Conservation (phyloP, 2,113 vertebrate genomes). For the Ailuropoda melanoleuca region DNA sequence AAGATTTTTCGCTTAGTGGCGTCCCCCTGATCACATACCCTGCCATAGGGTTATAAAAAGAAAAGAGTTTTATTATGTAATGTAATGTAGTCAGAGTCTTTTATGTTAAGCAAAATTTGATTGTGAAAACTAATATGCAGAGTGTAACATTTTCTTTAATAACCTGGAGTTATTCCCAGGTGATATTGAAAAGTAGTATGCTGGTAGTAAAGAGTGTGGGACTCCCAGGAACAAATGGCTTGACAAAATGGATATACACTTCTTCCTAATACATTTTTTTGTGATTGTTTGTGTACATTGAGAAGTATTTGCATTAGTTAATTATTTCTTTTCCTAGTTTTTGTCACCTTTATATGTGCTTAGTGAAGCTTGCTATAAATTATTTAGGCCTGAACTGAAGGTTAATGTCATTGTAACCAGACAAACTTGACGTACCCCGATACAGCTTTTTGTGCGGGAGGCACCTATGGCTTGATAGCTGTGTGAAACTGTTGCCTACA, state of each 20-base stretch:
- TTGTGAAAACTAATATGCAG: constrained; percentile 79
- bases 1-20: constrained; percentile 51
- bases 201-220: constrained; percentile 57
- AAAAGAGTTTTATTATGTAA: constrained; percentile 69
- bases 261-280: constrained; percentile 35
- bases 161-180: constrained; percentile 72
- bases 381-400: constrained; percentile 87
- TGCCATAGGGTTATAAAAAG: constrained; percentile 67
- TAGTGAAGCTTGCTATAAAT: constrained; percentile 82
- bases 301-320: constrained; percentile 81
- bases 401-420: constrained; percentile 90
- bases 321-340: constrained; percentile 81
- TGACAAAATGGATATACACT: constrained; percentile 56
- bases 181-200: constrained; percentile 35
- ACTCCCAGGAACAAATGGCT: constrained; percentile 63
- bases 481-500: constrained; percentile 92
- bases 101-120: constrained; percentile 79
- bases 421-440: constrained; percentile 88
- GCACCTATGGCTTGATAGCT: constrained; percentile 89
- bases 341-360: constrained; percentile 81
- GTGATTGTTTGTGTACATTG: constrained; percentile 70
- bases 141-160: constrained; percentile 79
- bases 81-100: constrained; percentile 68
- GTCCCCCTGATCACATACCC: constrained; percentile 23
- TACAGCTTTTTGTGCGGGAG: constrained; percentile 86